phyloP scores from a whole-genome alignment of 1,140 invertebrate species.

The Anastatus disparis region DNA sequence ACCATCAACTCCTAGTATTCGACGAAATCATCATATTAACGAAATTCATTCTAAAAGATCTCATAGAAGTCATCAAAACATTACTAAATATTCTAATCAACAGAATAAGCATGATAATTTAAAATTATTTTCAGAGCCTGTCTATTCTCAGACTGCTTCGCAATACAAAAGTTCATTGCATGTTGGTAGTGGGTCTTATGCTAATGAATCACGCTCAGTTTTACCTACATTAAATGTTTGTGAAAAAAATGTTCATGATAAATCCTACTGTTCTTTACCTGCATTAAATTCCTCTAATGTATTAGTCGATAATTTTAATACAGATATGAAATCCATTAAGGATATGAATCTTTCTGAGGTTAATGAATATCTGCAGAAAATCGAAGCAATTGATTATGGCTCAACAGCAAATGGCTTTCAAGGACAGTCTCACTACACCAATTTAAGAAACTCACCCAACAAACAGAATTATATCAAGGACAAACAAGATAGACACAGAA shows the following conservation, averaged over 20 bases:
- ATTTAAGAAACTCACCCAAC: not conserved
- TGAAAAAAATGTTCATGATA: slow-evolving; percentile 37
- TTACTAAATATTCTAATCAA: slow-evolving; percentile 41
- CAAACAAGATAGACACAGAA: slow-evolving; percentile 18
- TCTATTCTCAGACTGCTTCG: slow-evolving; percentile 40
- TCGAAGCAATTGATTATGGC: too few species aligned
- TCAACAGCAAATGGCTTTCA: too few species aligned
- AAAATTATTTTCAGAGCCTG: slow-evolving; percentile 48
- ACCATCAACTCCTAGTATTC: slow-evolving; percentile 53
- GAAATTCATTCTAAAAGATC: slow-evolving; percentile 33
- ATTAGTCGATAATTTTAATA: slow-evolving; percentile 37
- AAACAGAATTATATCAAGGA: slow-evolving; percentile 13
- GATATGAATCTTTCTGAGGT: slow-evolving; percentile 64
- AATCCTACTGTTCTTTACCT: slow-evolving; percentile 40
- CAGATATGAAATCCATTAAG: slow-evolving; percentile 45
- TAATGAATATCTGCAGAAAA: slow-evolving; percentile 60
- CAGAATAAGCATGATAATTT: slow-evolving; percentile 54
- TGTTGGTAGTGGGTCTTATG: slow-evolving; percentile 43
- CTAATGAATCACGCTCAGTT: slow-evolving; percentile 41
- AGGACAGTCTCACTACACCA: not conserved
- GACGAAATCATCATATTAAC: slow-evolving; percentile 46
- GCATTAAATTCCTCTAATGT: slow-evolving; percentile 47
- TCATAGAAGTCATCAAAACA: slow-evolving; percentile 39
- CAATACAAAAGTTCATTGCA: slow-evolving; percentile 50
- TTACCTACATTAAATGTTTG: slow-evolving; percentile 37